phyloP scores from a whole-genome alignment of 2,888 invertebrate genomes.

The Cosmorhoe ocellata region DNA sequence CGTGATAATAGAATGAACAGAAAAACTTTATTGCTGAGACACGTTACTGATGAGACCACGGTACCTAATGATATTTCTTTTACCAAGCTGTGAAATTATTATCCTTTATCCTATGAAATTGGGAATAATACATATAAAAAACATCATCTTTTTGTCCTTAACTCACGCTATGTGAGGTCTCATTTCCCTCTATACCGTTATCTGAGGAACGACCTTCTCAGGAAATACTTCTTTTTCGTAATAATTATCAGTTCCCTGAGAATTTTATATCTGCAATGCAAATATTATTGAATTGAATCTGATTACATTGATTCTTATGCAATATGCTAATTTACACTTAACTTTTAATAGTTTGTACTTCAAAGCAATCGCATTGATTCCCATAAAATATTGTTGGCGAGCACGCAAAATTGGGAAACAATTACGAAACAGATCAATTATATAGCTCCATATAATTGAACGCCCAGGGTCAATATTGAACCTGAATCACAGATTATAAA shows the following conservation, averaged over 20 bases:
- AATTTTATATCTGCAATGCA: neutral
- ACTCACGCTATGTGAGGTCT: too few species aligned
- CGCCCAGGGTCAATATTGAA: too few species aligned
- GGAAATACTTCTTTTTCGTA: too few species aligned
- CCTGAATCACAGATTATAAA: neutral
- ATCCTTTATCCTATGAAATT: neutral
- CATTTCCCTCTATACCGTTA: too few species aligned
- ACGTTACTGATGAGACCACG: neutral
- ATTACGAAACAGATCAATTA: too few species aligned
- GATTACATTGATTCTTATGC: neutral
- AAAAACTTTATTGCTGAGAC: constrained; percentile 1
- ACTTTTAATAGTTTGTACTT: too few species aligned
- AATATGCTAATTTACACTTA: constrained; percentile 2
- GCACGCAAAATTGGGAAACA: too few species aligned
- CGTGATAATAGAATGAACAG: constrained; percentile 6
- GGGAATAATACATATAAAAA: too few species aligned
- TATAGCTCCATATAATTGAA: too few species aligned
- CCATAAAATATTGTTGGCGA: too few species aligned
- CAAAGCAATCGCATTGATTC: constrained; percentile 1
- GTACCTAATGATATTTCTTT: constrained; percentile 13
- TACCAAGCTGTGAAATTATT: neutral
- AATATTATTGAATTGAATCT: neutral
- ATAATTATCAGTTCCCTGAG: constrained; percentile 1
- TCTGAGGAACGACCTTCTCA: too few species aligned
- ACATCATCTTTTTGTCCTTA: too few species aligned